phyloP scores from a whole-genome alignment of 1,140 invertebrate species.

The Drosophila sechellia region DNA sequence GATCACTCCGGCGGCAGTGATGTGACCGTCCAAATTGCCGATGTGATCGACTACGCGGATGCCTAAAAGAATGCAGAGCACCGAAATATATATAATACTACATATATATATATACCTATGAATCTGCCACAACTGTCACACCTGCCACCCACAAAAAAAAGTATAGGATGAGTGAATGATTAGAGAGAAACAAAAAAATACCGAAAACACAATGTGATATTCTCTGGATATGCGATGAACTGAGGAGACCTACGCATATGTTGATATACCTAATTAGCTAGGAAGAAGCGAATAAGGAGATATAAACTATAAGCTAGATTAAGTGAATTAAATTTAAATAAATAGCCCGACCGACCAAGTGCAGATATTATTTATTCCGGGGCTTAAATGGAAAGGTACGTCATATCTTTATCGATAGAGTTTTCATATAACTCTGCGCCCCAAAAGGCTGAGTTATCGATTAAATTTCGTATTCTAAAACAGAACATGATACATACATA shows the following conservation, averaged over 20 bases:
- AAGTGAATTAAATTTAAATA: constrained; percentile 19
- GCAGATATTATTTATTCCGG: neutral
- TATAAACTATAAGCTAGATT: constrained; percentile 17
- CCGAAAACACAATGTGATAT: constrained; percentile 32
- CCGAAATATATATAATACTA: neutral
- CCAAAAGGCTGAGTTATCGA: too few species aligned
- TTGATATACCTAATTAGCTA: neutral
- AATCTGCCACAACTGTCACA: constrained; percentile 13
- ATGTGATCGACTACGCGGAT: constrained; percentile 82
- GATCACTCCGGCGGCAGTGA: constrained; percentile 84
- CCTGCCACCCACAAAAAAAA: constrained; percentile 9
- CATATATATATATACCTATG: constrained; percentile 2
- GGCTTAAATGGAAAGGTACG: neutral
- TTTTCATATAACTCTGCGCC: too few species aligned
- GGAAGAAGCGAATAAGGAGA: constrained; percentile 3
- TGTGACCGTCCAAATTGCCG: constrained; percentile 82
- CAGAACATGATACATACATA: too few species aligned
- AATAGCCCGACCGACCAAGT: constrained; percentile 1
- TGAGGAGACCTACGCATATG: neutral
- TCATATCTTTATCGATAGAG: too few species aligned
- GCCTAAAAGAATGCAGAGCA: constrained; percentile 56
- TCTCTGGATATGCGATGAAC: constrained; percentile 13
- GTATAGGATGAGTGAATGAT: neutral
- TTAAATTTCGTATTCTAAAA: too few species aligned
- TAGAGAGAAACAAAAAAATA: constrained; percentile 8